Evolutionary conservation across 2,888 invertebrate genomes (phyloP).

Genomic region (Eucriotettix oculatus): DNA sequence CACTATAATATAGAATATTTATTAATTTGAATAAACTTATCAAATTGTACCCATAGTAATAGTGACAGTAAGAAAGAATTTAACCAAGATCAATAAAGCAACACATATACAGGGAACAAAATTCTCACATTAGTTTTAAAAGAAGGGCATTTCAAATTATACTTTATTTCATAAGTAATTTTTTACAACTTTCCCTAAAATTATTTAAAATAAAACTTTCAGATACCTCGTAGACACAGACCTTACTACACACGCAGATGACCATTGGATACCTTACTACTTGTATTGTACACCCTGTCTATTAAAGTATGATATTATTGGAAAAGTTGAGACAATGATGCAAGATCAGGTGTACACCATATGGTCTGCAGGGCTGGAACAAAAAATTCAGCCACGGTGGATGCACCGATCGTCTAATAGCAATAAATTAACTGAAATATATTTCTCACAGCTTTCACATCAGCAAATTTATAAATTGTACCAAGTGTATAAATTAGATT

Average conservation of each 20-base stretch:
- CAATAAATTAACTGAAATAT: slow-evolving; percentile 22
- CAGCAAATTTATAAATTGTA: slow-evolving; percentile 24
- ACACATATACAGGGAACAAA: too few relatives aligned
- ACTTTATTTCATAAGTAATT: too few relatives aligned
- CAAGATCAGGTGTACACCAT: slow-evolving; percentile 33
- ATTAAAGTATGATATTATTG: slow-evolving; percentile 34
- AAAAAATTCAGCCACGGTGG: slow-evolving; percentile 22
- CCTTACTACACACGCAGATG: slow-evolving; percentile 28
- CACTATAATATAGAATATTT: too few relatives aligned
- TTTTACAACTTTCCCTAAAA: too few relatives aligned
- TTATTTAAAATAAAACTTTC: not conserved
- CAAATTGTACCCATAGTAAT: too few relatives aligned
- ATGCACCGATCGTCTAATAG: slow-evolving; percentile 18
- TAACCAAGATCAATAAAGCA: too few relatives aligned
- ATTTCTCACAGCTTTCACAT: slow-evolving; percentile 27
- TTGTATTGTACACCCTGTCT: slow-evolving; percentile 38
- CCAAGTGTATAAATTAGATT: slow-evolving; percentile 31
- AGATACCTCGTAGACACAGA: slow-evolving; percentile 27
- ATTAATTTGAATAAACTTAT: too few relatives aligned
- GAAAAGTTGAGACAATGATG: slow-evolving; percentile 35
- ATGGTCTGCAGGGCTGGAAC: slow-evolving; percentile 20
- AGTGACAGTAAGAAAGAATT: too few relatives aligned
- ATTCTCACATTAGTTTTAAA: too few relatives aligned
- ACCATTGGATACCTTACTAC: slow-evolving; percentile 40
- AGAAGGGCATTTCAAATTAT: too few relatives aligned